A percentile compares a stretch with the other conserved stretches of the same genome.
Conservation (phyloP, 2,113 vertebrate species). For the Hypanus sabinus region DNA sequence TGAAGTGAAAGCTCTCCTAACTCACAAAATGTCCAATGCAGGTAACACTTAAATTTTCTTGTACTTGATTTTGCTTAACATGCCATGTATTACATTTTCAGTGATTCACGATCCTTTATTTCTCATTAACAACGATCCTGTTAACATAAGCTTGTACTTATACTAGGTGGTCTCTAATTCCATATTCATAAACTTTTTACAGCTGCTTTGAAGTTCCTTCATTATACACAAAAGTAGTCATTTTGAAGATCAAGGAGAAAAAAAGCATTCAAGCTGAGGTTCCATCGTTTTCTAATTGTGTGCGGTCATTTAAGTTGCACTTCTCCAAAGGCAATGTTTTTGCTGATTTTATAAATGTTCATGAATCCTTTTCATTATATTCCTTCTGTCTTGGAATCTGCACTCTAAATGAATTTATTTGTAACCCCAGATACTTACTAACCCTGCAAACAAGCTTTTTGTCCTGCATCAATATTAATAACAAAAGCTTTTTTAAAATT, state of each 20-base stretch:
- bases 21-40: background rate
- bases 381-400: background rate
- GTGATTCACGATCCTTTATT: background rate
- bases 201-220: constrained; percentile 5
- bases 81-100: background rate
- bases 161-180: background rate
- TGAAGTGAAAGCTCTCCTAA: background rate
- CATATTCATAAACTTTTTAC: constrained; percentile 16
- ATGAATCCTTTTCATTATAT: background rate
- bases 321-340: background rate
- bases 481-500: background rate
- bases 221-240: background rate
- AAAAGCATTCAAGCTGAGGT: background rate
- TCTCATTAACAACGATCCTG: background rate
- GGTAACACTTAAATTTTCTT: background rate
- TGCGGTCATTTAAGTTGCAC: background rate
- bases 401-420: background rate
- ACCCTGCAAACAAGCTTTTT: background rate
- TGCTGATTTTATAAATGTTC: background rate
- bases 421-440: background rate
- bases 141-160: background rate
- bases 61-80: background rate
- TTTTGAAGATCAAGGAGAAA: constrained; percentile 17
- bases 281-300: background rate
- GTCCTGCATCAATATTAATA: background rate